Conservation (phyloP, 2,797 vertebrate species). For the Sebastes matsubarae region DNA sequence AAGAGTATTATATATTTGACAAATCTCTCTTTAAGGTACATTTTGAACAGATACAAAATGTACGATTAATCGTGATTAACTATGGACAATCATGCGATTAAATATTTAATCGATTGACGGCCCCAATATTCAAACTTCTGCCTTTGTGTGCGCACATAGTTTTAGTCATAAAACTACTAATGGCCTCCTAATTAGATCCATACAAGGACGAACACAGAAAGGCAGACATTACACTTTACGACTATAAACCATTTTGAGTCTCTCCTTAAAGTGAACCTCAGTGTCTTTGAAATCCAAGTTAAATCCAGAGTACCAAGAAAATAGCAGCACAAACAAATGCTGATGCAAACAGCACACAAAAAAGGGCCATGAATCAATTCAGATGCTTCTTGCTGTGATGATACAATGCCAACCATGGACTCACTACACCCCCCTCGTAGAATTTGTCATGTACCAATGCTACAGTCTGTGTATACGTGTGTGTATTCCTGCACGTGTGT, state of each 20-base stretch:
- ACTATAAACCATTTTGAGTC: background rate
- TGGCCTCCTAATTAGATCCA: background rate
- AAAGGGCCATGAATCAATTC: slow-evolving; percentile 31
- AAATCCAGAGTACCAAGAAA: slow-evolving; percentile 2
- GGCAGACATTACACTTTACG: background rate
- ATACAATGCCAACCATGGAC: slow-evolving; percentile 24
- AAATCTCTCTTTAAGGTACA: no score
- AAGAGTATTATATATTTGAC: no score
- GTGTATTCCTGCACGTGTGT: slow-evolving; percentile 13
- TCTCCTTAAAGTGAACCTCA: background rate
- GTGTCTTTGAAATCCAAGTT: background rate
- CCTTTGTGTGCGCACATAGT: background rate
- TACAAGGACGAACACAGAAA: background rate
- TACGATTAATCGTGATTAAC: no score
- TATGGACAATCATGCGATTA: no score
- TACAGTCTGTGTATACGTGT: background rate
- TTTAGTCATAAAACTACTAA: background rate
- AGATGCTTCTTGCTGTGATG: slow-evolving; percentile 36
- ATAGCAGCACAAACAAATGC: slow-evolving; percentile 2
- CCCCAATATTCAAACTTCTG: background rate
- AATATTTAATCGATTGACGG: no score
- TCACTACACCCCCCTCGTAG: slow-evolving; percentile 16
- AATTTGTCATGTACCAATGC: slow-evolving; percentile 10
- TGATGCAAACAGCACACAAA: slow-evolving; percentile 22
- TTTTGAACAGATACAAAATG: no score